These are phyloP conservation scores for Bubalus kerabau DNA, from an alignment of 2,113 vertebrate species.

Conservation along the genomic window DNA sequence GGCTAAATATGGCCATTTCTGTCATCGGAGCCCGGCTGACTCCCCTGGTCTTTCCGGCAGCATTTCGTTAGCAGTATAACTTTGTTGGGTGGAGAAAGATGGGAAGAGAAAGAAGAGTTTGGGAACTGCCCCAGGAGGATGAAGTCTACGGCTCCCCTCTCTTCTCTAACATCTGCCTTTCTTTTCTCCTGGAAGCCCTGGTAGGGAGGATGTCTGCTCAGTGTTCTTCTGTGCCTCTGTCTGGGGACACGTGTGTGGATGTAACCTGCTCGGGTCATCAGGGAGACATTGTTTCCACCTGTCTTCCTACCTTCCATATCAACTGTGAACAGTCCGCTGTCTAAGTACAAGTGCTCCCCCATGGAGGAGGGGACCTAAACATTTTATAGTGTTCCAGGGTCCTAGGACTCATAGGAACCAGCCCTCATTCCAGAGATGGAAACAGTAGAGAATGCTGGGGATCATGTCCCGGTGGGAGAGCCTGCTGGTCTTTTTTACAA, in stretches of 20 bases:
- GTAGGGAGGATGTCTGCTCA: not conserved
- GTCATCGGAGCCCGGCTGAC: not conserved
- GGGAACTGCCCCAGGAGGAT: not conserved
- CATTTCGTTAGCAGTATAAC: rapidly evolving
- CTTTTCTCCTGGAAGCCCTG: not conserved
- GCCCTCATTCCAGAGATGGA: rapidly evolving
- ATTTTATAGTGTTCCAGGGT: rapidly evolving
- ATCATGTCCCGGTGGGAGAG: rapidly evolving
- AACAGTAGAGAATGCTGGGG: rapidly evolving
- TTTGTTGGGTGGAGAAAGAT: not conserved
- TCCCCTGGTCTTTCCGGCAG: not conserved
- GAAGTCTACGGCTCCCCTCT: rapidly evolving
- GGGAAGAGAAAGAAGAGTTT: not conserved
- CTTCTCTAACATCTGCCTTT: too few species aligned
- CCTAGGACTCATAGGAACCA: rapidly evolving
- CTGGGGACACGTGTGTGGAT: rapidly evolving
- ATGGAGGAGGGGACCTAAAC: not conserved
- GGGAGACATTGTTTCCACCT: not conserved
- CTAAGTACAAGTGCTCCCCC: not conserved
- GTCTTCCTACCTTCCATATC: not conserved
- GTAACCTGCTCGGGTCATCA: too few species aligned
- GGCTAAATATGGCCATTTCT: not conserved
- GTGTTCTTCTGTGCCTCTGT: not conserved
- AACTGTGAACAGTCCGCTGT: not conserved
- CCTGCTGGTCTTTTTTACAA: not conserved